phyloP scores from a whole-genome alignment of 2,888 invertebrate genomes.

The Drosophila mercatorum region DNA sequence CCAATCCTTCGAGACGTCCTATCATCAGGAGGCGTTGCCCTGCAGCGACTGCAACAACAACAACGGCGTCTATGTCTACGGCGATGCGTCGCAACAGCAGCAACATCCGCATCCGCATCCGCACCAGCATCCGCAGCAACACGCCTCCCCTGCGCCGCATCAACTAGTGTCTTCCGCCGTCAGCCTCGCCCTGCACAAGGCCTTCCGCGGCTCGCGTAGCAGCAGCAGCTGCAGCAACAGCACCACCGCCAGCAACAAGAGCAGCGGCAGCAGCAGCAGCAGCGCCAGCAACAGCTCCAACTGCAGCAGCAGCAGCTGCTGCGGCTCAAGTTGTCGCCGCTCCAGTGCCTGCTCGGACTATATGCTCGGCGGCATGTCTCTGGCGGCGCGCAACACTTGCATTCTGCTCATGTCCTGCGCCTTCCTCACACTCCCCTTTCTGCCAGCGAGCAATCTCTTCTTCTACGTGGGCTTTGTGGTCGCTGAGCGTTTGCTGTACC shows the following conservation, averaged over 20 bases:
- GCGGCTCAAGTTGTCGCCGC: background rate
- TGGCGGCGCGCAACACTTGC: slow-evolving; percentile 69
- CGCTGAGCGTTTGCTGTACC: slow-evolving; percentile 97
- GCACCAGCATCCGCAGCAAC: slow-evolving; percentile 4
- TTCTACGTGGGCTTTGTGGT: slow-evolving; percentile 99
- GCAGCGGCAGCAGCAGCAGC: slow-evolving; percentile 82
- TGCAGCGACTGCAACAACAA: slow-evolving; percentile 68
- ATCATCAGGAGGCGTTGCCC: slow-evolving; percentile 60
- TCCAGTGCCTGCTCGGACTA: slow-evolving; percentile 38
- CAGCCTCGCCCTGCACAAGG: slow-evolving; percentile 67
- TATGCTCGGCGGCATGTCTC: slow-evolving; percentile 49
- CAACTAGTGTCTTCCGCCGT: slow-evolving; percentile 78
- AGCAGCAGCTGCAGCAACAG: slow-evolving; percentile 84
- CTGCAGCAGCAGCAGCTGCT: slow-evolving; percentile 29
- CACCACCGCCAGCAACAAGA: slow-evolving; percentile 85
- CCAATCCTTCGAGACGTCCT: slow-evolving; percentile 48
- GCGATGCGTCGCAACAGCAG: slow-evolving; percentile 16
- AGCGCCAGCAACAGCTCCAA: slow-evolving; percentile 46
- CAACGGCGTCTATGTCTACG: slow-evolving; percentile 53
- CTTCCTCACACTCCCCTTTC: slow-evolving; percentile 95
- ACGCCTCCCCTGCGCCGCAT: slow-evolving; percentile 57
- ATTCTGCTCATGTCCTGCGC: slow-evolving; percentile 88
- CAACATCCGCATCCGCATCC: slow-evolving; percentile 79
- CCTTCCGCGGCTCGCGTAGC: slow-evolving; percentile 82
- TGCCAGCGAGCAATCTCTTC: slow-evolving; percentile 97